A percentile compares a stretch with the other conserved stretches of the same genome.
Conservation (phyloP, 2,113 vertebrate genomes). For the Chloropsis cyanopogon region DNA sequence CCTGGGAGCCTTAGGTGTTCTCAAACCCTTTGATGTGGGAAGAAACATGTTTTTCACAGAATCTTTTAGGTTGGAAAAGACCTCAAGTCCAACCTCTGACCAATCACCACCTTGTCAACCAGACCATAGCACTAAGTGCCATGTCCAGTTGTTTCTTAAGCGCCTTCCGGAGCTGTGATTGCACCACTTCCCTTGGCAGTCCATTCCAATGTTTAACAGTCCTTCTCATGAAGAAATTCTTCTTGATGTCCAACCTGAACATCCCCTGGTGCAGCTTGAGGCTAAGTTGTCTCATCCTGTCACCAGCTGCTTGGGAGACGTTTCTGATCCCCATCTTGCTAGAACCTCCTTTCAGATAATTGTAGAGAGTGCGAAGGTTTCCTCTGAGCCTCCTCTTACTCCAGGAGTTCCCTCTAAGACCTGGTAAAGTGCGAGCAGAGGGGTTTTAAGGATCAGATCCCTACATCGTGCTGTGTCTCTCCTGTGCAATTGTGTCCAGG, state of each 20-base stretch:
- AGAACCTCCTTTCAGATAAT: neutral
- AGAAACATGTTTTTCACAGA: neutral
- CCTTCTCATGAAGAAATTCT: neutral
- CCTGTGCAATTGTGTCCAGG: conserved; percentile 69
- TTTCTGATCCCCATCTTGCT: neutral
- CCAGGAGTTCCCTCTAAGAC: neutral
- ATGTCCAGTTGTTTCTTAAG: neutral
- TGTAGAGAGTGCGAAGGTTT: neutral
- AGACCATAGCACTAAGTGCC: neutral
- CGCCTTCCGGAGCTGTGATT: neutral
- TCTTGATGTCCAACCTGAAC: neutral
- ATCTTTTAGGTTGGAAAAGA: neutral
- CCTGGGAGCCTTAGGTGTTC: neutral
- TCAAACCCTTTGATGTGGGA: neutral
- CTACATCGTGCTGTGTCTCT: neutral
- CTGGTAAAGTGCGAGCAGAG: neutral
- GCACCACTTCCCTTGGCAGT: neutral
- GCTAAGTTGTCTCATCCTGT: neutral
- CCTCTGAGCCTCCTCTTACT: neutral
- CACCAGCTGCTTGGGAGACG: neutral
- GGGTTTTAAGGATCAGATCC: neutral
- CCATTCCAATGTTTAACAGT: neutral
- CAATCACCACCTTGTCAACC: neutral
- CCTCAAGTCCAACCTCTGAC: neutral
- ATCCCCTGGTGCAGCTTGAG: neutral